phyloP scores from a whole-genome alignment of 2,113 vertebrate genomes.

The Numenius arquata region DNA sequence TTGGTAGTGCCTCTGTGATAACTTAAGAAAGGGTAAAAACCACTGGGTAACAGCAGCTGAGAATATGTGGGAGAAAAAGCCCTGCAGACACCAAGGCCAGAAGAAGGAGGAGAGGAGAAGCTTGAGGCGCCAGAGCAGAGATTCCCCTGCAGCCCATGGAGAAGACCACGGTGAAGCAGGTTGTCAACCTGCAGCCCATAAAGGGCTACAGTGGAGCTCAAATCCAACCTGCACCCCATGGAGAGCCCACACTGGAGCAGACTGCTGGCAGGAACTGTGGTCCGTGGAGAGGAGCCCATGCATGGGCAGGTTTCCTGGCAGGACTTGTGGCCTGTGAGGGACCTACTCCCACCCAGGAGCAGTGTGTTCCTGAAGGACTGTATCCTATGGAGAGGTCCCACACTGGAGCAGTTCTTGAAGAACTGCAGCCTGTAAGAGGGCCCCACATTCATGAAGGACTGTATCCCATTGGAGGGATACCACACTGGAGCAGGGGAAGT shows the following conservation, averaged over 20 bases:
- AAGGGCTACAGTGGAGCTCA: not conserved
- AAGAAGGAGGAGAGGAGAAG: not conserved
- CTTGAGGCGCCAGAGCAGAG: not conserved
- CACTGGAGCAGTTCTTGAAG: not conserved
- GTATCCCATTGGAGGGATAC: not conserved
- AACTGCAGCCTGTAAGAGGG: not conserved
- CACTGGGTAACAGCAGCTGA: not conserved
- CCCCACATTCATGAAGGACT: rapidly evolving
- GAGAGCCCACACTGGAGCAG: not conserved
- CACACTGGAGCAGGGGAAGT: not conserved
- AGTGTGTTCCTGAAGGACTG: not conserved
- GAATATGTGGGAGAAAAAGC: not conserved
- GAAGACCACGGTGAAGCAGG: not conserved
- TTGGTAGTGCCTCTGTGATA: not conserved
- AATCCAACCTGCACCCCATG: not conserved
- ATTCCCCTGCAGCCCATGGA: not conserved
- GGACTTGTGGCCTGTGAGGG: not conserved
- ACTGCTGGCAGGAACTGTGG: not conserved
- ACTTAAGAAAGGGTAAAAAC: not conserved
- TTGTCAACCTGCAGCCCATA: not conserved
- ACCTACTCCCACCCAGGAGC: not conserved
- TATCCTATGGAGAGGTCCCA: not conserved
- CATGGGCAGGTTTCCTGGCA: not conserved
- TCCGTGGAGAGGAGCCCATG: not conserved
- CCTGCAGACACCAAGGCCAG: not conserved